These are phyloP conservation scores for Drosophila mayaguana DNA, from an alignment of 2,888 invertebrate species.

Conservation along the genomic window DNA sequence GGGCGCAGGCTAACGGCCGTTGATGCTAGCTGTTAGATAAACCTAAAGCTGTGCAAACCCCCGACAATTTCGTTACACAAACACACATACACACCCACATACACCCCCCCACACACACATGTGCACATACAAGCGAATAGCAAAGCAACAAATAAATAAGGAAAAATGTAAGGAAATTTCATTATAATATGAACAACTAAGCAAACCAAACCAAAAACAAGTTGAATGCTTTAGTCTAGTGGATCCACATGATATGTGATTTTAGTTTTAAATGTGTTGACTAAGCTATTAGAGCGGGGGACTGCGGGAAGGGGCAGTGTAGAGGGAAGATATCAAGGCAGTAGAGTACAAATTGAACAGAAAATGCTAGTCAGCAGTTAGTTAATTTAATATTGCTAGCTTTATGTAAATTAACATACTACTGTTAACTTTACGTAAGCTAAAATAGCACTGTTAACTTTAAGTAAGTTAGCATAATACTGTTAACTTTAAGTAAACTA, in stretches of 20 bases:
- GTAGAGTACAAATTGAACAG: background rate
- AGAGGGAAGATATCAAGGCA: background rate
- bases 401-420: no score
- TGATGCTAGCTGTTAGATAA: conserved; percentile 62
- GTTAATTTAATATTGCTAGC: no score
- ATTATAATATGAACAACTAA: conserved; percentile 19
- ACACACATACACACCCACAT: conserved; percentile 3
- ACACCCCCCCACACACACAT: conserved; percentile 1
- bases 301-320: background rate
- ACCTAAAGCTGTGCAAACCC: conserved; percentile 26
- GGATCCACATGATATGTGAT: background rate
- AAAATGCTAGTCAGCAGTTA: no score
- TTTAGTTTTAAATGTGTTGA: background rate
- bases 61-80: background rate
- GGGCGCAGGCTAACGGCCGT: conserved; percentile 52
- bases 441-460: no score
- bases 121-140: conserved; percentile 8
- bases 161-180: conserved; percentile 15
- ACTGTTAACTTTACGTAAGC: no score
- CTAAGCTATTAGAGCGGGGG: background rate
- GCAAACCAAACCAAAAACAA: background rate
- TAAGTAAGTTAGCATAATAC: no score
- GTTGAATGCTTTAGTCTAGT: background rate
- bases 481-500: no score
- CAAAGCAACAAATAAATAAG: conserved; percentile 21